Evolutionary conservation across 2,113 vertebrate species (phyloP), one percentile per base, ranked within the genome.

Genomic region (Dicrurus megarhynchus): DNA sequence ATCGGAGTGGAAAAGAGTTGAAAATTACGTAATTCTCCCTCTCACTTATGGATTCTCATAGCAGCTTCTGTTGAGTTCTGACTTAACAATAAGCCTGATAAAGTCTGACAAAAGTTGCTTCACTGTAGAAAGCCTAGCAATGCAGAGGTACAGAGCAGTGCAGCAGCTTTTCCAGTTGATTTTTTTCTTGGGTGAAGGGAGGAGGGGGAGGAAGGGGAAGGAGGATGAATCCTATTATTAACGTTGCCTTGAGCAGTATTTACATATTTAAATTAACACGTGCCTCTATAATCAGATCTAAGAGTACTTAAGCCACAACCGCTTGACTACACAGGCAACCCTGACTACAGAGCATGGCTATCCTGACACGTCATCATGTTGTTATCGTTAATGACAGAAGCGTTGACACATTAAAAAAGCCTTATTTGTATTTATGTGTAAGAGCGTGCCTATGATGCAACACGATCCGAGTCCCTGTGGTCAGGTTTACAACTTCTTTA

Each of bases 161-260:
- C 90, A 74, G 67, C 63, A 86, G 90, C 68, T 95, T 84, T 94
- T 93, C 86, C 83, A 86, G 71, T 26, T 91, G 23, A 7, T 52
- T 82, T 91, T 91, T 96, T 83, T 84, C 79, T 89, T 91, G 56
- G 42, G 44, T 52, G 44, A 42, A 82, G 76, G 49, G 64, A 46
- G 81, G 28, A 28, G 30, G 81, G 61, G 63, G 21, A 92, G 84
- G 87, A 89, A 64, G 87, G 68, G 59, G 79, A 91, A 92, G 79
- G 71, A 93, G 76, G 46, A 95, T 71, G 90, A 93, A 92, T 86
- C 96, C 94, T 95, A 84, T 93, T 96, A 96, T 84, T 96, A 59
- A 92, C 64, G 73, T 87, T 84, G 65, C 80, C 91, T 95, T 93
- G 85, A 89, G 73, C 52, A 90, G 83, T 70, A 96, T 74, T 96